These are phyloP conservation scores for Cepaea nemoralis DNA, from an alignment of 1,140 invertebrate genomes.

Conservation along the genomic window DNA sequence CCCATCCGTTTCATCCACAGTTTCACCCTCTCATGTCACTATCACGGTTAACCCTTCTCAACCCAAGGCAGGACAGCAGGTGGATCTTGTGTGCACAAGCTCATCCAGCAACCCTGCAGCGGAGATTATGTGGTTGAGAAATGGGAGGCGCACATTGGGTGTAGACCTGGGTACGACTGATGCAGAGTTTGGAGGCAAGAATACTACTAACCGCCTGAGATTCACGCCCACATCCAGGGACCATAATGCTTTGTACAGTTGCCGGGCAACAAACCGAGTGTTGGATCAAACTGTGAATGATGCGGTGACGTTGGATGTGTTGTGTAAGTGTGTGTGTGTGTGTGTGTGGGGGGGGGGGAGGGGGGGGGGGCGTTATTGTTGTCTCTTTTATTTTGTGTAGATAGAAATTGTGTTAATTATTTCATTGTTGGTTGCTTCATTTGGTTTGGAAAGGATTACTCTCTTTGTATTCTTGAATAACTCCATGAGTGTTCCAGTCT, in stretches of 20 bases:
- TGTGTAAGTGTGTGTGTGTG: too few species aligned
- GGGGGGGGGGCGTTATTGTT: too few species aligned
- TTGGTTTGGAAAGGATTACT: too few species aligned
- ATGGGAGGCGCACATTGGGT: slow-evolving; percentile 78
- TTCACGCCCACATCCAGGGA: slow-evolving; percentile 88
- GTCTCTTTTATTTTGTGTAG: too few species aligned
- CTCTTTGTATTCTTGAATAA: too few species aligned
- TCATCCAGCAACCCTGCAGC: slow-evolving; percentile 94
- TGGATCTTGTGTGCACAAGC: slow-evolving; percentile 86
- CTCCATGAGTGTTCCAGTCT: too few species aligned
- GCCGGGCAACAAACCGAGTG: slow-evolving; percentile 88
- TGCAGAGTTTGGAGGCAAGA: slow-evolving; percentile 85
- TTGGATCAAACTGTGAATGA: slow-evolving; percentile 88
- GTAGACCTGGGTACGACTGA: slow-evolving; percentile 79
- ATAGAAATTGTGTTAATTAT: too few species aligned
- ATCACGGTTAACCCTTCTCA: slow-evolving; percentile 85
- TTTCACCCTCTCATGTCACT: slow-evolving; percentile 87
- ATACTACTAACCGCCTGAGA: slow-evolving; percentile 80
- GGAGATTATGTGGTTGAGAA: slow-evolving; percentile 90
- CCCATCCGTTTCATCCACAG: too few species aligned
- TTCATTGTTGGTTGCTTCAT: too few species aligned
- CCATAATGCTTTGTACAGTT: slow-evolving; percentile 90
- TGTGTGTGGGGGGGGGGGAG: too few species aligned
- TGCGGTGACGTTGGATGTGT: slow-evolving; percentile 86
- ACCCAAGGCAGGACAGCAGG: slow-evolving; percentile 81